Conservation (phyloP, 2,113 vertebrate genomes). For the Dolichallabes microphthalmus region DNA sequence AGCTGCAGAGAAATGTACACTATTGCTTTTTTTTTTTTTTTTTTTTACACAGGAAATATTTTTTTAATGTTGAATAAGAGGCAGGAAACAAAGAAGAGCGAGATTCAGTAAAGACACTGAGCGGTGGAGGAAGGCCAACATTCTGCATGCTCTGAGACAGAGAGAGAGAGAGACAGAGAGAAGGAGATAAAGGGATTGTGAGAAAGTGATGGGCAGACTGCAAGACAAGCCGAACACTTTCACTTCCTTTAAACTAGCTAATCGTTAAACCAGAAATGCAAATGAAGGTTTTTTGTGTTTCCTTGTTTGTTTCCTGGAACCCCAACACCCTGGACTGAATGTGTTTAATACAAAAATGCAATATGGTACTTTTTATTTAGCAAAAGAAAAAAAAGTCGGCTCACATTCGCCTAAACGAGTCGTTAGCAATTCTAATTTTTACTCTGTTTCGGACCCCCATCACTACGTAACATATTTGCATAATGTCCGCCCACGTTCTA, state of each 20-base stretch:
- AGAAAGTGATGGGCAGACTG: constrained; percentile 1
- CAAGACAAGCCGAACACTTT: constrained; percentile 2
- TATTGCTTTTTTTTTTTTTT: not conserved
- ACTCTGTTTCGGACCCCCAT: no score
- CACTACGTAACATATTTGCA: no score
- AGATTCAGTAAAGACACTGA: not conserved
- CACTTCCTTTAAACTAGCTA: constrained; percentile 1
- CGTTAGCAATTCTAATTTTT: no score
- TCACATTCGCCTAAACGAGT: no score
- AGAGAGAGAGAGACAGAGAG: not conserved
- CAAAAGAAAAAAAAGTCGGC: no score
- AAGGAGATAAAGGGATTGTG: not conserved
- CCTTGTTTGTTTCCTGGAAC: not conserved
- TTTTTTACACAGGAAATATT: not conserved
- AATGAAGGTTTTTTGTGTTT: not conserved
- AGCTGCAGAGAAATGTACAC: not conserved
- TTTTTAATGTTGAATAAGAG: not conserved
- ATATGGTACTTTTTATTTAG: not conserved
- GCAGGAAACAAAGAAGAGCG: not conserved
- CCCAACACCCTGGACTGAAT: not conserved
- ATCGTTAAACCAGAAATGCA: constrained; percentile 23
- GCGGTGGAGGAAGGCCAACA: not conserved
- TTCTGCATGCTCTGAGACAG: not conserved
- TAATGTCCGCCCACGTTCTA: no score
- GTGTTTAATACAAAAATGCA: not conserved